phyloP scores from a whole-genome alignment of 2,113 vertebrate species.

The Grallaria varia region DNA sequence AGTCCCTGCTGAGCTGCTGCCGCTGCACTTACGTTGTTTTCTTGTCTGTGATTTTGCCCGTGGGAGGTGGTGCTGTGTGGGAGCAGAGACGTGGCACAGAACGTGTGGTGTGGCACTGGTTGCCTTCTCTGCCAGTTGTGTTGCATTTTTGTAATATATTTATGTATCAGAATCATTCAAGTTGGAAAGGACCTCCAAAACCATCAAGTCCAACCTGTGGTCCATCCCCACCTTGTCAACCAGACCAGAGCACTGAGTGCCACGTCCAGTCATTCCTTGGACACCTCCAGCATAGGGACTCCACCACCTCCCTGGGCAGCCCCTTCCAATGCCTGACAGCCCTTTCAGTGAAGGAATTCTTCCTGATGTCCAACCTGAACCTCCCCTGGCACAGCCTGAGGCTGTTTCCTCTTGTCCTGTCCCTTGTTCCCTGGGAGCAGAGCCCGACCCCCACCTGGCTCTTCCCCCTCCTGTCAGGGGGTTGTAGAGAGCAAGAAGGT shows the following conservation, averaged over 20 bases:
- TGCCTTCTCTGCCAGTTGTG: background rate
- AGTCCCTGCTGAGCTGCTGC: background rate
- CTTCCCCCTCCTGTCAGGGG: background rate
- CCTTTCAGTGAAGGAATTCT: background rate
- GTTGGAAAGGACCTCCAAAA: fast-evolving
- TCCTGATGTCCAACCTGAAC: background rate
- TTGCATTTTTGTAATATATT: background rate
- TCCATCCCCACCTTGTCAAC: background rate
- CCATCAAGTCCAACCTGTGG: fast-evolving
- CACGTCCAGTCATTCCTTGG: background rate
- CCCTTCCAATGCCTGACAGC: background rate
- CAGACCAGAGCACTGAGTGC: fast-evolving
- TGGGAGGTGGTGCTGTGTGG: background rate
- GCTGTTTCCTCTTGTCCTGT: background rate
- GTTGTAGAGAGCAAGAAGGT: background rate
- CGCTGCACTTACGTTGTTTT: background rate
- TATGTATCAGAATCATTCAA: fast-evolving
- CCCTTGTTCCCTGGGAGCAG: background rate
- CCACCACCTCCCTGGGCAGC: background rate
- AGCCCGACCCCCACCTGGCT: background rate
- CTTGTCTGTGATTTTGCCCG: background rate
- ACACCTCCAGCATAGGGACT: background rate
- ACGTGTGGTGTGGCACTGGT: background rate
- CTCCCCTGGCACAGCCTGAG: background rate
- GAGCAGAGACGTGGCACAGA: background rate